Conservation (phyloP, 2,888 invertebrate genomes). For the Chaetoderma sp. region DNA sequence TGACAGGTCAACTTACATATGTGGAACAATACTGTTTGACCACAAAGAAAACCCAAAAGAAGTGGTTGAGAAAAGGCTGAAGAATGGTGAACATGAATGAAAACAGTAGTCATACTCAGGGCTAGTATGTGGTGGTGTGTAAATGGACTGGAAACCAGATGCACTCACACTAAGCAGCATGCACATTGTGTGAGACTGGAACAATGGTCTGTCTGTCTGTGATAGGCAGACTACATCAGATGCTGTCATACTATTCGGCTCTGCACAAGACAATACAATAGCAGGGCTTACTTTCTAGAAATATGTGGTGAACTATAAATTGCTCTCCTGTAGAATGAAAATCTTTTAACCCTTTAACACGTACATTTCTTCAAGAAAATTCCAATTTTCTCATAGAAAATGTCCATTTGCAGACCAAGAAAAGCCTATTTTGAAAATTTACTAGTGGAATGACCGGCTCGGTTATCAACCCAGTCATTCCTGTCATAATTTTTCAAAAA, state of each 20-base stretch:
- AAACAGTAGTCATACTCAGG: too few relatives aligned
- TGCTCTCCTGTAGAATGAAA: too few relatives aligned
- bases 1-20: slow-evolving; percentile 7
- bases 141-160: slow-evolving; percentile 29
- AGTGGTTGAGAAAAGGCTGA: slow-evolving; percentile 24
- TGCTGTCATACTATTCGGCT: slow-evolving; percentile 28
- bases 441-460: too few relatives aligned
- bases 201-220: slow-evolving; percentile 24
- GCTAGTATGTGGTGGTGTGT: slow-evolving; percentile 11
- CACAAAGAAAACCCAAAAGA: slow-evolving; percentile 23
- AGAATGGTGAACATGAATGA: slow-evolving; percentile 25
- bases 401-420: too few relatives aligned
- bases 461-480: too few relatives aligned
- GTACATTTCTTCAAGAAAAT: too few relatives aligned
- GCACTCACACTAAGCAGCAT: slow-evolving; percentile 20
- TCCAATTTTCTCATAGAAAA: too few relatives aligned
- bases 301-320: too few relatives aligned
- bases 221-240: slow-evolving; percentile 30
- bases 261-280: slow-evolving; percentile 21
- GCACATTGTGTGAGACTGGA: slow-evolving; percentile 25
- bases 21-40: slow-evolving; percentile 18
- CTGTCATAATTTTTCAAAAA: too few relatives aligned
- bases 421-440: too few relatives aligned
- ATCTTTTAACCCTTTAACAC: too few relatives aligned
- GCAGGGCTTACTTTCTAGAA: too few relatives aligned